Conservation (phyloP, 1,140 invertebrate genomes). For the Rhynchophorus ferrugineus region DNA sequence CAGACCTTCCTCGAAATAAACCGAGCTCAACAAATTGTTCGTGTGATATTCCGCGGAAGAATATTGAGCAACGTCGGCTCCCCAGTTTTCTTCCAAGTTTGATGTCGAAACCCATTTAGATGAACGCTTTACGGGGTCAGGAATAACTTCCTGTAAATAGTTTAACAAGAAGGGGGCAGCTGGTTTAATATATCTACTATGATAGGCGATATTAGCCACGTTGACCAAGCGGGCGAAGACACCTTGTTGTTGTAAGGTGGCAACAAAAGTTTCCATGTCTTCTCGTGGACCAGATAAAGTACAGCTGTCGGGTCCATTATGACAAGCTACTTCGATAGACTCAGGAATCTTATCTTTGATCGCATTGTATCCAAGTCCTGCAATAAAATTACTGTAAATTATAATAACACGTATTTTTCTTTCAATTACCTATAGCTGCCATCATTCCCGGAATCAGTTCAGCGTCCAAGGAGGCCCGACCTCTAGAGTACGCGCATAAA, state of each 20-base stretch:
- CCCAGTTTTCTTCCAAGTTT: constrained; percentile 70
- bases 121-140: constrained; percentile 60
- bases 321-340: constrained; percentile 73
- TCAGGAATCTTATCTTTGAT: constrained; percentile 54
- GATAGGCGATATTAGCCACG: constrained; percentile 77
- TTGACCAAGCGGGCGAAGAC: constrained; percentile 79
- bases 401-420: background rate
- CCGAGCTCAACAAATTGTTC: constrained; percentile 79
- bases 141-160: constrained; percentile 64
- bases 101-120: constrained; percentile 83
- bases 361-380: constrained; percentile 40
- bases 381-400: constrained; percentile 8
- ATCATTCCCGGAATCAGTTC: constrained; percentile 71
- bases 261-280: constrained; percentile 61
- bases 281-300: constrained; percentile 78
- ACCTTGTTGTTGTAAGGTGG: constrained; percentile 58
- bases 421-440: constrained; percentile 62
- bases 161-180: constrained; percentile 68
- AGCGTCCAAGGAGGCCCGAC: constrained; percentile 72
- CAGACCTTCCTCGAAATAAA: constrained; percentile 79
- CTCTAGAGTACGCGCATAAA: constrained; percentile 75
- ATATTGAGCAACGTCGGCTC: constrained; percentile 53
- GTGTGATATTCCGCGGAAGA: constrained; percentile 90
- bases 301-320: constrained; percentile 75
- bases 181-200: constrained; percentile 69